Conservation (phyloP, 1,140 invertebrate genomes). For the Zaprionus camerounensis region DNA sequence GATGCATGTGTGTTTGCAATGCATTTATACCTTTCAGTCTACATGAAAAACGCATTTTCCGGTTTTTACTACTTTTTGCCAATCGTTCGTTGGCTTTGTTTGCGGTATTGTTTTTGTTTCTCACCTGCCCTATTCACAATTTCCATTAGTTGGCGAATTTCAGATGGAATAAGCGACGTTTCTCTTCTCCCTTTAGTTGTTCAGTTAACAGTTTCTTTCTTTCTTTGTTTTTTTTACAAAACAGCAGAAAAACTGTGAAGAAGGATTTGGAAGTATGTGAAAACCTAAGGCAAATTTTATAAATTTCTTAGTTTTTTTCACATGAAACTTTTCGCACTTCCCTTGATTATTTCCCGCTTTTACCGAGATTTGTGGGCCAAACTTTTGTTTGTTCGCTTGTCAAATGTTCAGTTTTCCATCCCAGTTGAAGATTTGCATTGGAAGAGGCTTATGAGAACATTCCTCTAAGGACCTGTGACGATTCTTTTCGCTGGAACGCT, state of each 20-base stretch:
- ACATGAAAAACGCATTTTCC: conserved; percentile 14
- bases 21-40: not conserved
- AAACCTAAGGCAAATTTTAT: conserved; percentile 8
- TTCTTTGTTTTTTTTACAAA: conserved; percentile 13
- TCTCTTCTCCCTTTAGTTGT: not conserved
- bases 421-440: not conserved
- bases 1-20: not conserved
- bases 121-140: conserved; percentile 30
- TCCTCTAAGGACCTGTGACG: not conserved
- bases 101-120: conserved; percentile 5
- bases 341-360: conserved; percentile 19
- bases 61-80: not conserved
- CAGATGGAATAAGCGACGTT: conserved; percentile 38
- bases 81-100: not conserved
- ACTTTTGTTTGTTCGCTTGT: conserved; percentile 8
- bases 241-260: not conserved
- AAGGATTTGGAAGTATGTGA: not conserved
- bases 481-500: not conserved
- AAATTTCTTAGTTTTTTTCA: conserved; percentile 8
- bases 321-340: not conserved
- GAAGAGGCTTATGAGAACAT: conserved; percentile 21
- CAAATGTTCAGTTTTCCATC: not conserved
- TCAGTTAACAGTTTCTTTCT: conserved; percentile 27
- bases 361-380: conserved; percentile 14
- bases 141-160: conserved; percentile 57